These are phyloP conservation scores for Lumbricus terrestris DNA, from an alignment of 2,888 invertebrate genomes.

Conservation along the genomic window DNA sequence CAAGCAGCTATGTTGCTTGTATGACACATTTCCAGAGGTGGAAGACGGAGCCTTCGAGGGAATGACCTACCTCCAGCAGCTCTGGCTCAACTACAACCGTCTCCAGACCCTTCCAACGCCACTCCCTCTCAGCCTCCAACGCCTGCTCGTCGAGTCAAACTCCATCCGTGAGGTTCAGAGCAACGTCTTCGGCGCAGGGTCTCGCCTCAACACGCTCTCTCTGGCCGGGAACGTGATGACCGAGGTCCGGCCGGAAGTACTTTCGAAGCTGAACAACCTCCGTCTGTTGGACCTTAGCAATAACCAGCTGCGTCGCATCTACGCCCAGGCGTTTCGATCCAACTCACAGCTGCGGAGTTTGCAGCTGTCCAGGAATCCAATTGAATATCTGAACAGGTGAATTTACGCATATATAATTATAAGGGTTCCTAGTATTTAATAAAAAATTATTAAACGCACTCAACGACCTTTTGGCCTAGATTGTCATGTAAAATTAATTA, in stretches of 20 bases:
- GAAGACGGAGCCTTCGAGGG: conserved; percentile 85
- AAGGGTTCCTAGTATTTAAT: too few relatives aligned
- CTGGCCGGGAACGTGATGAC: conserved; percentile 39
- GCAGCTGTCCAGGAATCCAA: conserved; percentile 32
- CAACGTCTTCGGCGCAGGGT: conserved; percentile 40
- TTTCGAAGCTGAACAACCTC: conserved; percentile 30
- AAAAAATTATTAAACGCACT: too few relatives aligned
- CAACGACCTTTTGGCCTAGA: too few relatives aligned
- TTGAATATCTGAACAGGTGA: conserved; percentile 26
- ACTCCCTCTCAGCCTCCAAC: conserved; percentile 74
- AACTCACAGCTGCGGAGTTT: conserved; percentile 26
- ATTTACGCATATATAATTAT: too few relatives aligned
- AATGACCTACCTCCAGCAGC: conserved; percentile 74
- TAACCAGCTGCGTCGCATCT: conserved; percentile 33
- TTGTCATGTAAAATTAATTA: too few relatives aligned
- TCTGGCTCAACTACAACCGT: conserved; percentile 78
- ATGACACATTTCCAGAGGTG: conserved; percentile 65
- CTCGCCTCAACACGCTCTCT: conserved; percentile 38
- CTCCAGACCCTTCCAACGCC: conserved; percentile 73
- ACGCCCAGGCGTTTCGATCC: conserved; percentile 27
- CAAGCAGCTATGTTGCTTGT: conserved; percentile 37
- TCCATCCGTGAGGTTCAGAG: conserved; percentile 61
- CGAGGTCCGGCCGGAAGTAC: conserved; percentile 33
- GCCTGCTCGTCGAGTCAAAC: conserved; percentile 76
- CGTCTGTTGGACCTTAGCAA: conserved; percentile 37